Base-by-base conservation (phyloP, 2,888 invertebrate genomes). In the Pycnomerus fuliginosus region DNA sequence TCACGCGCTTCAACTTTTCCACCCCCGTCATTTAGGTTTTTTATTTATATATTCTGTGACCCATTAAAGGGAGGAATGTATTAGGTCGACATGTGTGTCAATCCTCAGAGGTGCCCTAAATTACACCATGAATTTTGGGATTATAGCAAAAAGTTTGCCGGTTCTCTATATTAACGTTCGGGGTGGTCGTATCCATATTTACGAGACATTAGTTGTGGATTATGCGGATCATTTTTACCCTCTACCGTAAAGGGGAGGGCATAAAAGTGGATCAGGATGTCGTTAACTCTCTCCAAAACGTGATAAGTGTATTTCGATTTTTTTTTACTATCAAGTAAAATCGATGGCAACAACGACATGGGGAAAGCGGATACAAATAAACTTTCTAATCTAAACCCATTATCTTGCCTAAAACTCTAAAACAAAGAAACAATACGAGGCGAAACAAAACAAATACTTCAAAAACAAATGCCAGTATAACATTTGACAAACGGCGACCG, bases 401-500 rank as follows among this genome's bases (percentile, higher is more conserved):
- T 60, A 60, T 60, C 55, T 53, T 55, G 55, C 53, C 54, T 48
- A 55, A 54, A 55, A 56, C 40, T 47, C 50, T 55, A 60, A 58
- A 59, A 57, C 56, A 60, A 58, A 58, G 57, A 52, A 44, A 53
- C 55, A 55, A 53, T 49, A 36, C 44, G 29, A 37, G 33, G 39
- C 48, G 45, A 34, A 36, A 45, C 50, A 36, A 44, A 39, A 44
- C 51, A 67, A 66, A 64, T 60, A 67, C 60, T 64, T 56, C 60
- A 61, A 63, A 65, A 57, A 61, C 58, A 60, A 64, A 62, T 60
- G 67, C 56, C 59, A 60, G 59, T 60, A 60, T 60, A 64, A 65
- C 67, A 64, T 69, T 43, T 68, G 70, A 68, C 69, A 69, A 69
- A 68, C 68, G 65, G 60, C 60, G 53, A 56, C 50, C 56, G 48